Conservation (phyloP, 2,797 vertebrate species). For the Cyclopterus lumpus region DNA sequence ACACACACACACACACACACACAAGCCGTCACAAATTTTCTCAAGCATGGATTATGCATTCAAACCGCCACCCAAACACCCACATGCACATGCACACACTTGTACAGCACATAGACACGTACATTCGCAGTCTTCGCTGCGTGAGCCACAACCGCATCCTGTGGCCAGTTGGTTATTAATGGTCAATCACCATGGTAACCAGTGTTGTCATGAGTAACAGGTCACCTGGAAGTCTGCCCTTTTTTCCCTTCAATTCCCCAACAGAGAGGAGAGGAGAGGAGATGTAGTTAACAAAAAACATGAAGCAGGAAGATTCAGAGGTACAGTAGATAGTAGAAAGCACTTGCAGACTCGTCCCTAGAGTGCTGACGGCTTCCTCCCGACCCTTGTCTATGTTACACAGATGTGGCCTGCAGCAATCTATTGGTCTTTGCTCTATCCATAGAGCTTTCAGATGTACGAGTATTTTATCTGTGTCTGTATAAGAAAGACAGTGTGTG, state of each 20-base stretch:
- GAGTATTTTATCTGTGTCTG: conserved; percentile 2
- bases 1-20: conserved; percentile 19
- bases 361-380: conserved; percentile 41
- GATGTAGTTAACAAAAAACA: conserved; percentile 8
- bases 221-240: conserved; percentile 78
- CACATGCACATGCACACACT: conserved; percentile 31
- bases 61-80: conserved; percentile 45
- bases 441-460: conserved; percentile 20
- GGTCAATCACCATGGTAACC: conserved; percentile 83
- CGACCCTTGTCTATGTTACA: conserved; percentile 40
- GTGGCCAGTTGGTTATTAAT: conserved; percentile 79
- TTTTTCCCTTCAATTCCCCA: conserved; percentile 17
- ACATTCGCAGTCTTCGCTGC: conserved; percentile 26
- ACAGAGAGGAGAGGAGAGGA: conserved; percentile 14
- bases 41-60: conserved; percentile 37
- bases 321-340: conserved; percentile 23
- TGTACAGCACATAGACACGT: conserved; percentile 30
- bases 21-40: conserved; percentile 28
- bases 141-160: conserved; percentile 59
- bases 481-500: not conserved
- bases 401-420: conserved; percentile 40
- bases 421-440: conserved; percentile 32
- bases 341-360: conserved; percentile 38
- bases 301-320: conserved; percentile 15
- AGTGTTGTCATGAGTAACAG: conserved; percentile 74